These are phyloP conservation scores for Gila orcuttii DNA, from an alignment of 2,113 vertebrate genomes.

Conservation along the genomic window DNA sequence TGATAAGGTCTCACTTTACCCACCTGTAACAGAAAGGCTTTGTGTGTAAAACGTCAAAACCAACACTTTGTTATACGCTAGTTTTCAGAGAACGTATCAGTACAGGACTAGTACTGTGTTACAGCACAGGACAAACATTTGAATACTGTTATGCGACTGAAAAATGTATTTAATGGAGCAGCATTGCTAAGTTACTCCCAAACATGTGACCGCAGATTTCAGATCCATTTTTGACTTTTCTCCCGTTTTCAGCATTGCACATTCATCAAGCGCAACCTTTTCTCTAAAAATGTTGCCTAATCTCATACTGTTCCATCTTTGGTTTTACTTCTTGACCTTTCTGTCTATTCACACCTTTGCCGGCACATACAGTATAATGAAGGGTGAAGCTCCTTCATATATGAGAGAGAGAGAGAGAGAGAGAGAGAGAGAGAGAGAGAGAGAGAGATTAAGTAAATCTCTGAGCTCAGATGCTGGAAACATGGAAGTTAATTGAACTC, in stretches of 20 bases:
- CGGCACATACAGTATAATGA: background rate
- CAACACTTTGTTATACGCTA: background rate
- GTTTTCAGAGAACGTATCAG: background rate
- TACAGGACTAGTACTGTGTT: background rate
- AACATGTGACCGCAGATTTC: background rate
- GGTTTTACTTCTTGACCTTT: conserved; percentile 28
- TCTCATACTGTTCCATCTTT: conserved; percentile 2
- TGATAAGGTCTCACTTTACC: background rate
- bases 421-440: background rate
- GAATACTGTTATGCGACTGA: background rate
- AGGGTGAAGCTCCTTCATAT: background rate
- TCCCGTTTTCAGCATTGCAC: background rate
- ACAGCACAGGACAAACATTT: background rate
- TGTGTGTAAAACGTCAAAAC: background rate
- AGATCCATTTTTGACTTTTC: background rate
- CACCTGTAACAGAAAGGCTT: background rate
- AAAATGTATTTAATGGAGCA: background rate
- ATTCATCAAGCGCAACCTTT: background rate
- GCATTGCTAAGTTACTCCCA: background rate
- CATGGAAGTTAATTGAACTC: conserved; percentile 51
- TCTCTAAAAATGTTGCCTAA: conserved; percentile 4
- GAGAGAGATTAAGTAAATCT: conserved; percentile 17
- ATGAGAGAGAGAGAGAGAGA: background rate
- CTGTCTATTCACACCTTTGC: background rate
- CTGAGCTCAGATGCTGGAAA: conserved; percentile 5